Conservation (phyloP, 2,888 invertebrate species). For the Hypomecis atomaria region DNA sequence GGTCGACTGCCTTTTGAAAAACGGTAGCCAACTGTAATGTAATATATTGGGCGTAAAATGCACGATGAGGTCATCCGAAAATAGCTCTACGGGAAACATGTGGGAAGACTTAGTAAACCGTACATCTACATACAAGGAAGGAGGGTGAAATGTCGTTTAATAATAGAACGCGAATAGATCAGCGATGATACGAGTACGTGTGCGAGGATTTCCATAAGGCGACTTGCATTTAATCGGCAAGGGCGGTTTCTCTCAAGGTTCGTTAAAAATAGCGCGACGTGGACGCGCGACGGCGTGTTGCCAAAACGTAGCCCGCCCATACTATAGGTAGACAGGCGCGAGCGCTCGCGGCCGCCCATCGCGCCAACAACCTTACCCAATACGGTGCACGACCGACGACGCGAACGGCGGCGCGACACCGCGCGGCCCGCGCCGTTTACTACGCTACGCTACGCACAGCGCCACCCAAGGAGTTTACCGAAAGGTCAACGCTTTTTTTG, state of each 20-base stretch:
- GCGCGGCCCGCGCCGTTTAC: constrained; percentile 19
- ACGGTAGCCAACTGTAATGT: constrained; percentile 55
- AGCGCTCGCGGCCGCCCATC: constrained; percentile 54
- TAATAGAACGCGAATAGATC: constrained; percentile 57
- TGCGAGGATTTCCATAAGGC: constrained; percentile 56
- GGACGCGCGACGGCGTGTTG: constrained; percentile 65
- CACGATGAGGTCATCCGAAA: constrained; percentile 69
- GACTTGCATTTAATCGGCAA: constrained; percentile 69
- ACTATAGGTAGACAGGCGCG: constrained; percentile 62
- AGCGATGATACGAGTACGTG: constrained; percentile 46
- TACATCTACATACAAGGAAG: constrained; percentile 55
- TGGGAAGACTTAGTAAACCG: constrained; percentile 53
- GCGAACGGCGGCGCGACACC: constrained; percentile 30
- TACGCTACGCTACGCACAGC: constrained; percentile 1
- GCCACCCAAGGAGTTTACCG: background rate
- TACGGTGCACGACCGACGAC: constrained; percentile 53
- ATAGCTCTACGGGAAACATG: constrained; percentile 61
- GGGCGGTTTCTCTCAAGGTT: constrained; percentile 83
- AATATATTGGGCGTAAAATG: constrained; percentile 60
- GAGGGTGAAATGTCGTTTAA: constrained; percentile 55
- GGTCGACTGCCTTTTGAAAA: constrained; percentile 59
- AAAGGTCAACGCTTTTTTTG: too few species aligned
- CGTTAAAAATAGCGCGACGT: constrained; percentile 75
- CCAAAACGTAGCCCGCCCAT: constrained; percentile 78
- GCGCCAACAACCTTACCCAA: constrained; percentile 63